Base-by-base conservation (phyloP, 2,797 vertebrate species). In the Parauchenoglanis ngamensis region DNA sequence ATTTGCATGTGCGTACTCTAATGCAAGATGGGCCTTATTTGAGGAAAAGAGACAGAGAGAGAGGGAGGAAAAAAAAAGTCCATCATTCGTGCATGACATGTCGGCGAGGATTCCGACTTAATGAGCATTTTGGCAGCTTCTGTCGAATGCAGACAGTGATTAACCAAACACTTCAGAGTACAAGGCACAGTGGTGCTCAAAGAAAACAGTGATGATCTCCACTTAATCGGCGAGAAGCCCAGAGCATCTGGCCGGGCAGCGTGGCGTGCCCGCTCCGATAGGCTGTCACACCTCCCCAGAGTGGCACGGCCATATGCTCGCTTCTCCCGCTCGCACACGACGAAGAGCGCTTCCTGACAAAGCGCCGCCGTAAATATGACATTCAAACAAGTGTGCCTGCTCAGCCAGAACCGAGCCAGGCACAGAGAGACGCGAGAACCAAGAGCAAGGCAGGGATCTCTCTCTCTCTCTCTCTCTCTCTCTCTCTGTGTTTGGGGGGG, bases 201-300 rank as follows among this genome's bases (percentile, higher is more conserved):
- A 99, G 98, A 99, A 99, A 99, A 99, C 98, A 99, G 98, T 98
- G 97, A 99, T 99, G 98, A 99, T 99, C 98, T 99, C 97, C 98
- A 98, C 98, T 99, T 99, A 99, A 99, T 99, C 98, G 98, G 97
- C 96, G 98, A 97, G 98, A 99, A 98, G 97, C 98, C 98, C 98
- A 97, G 97, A 99, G 98, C 98, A 99, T 99, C 98, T 99, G 98
- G 97, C 96, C 96, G 97, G 96, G 97, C 96, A 97, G 89, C 90
- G 85, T 87, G 35, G 88, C 57, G 94, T 94, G 94, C 94, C 94
- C 97, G 97, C 98, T 98, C 97, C 96, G 97, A 98, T 99, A 98
- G 97, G 97, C 98, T 99, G 98, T 98, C 98, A 98, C 87, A 80
- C 99, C 98, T 99, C 98, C 96, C 98, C 96, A 97, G 98, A 99